Percentiles rank a stretch among this genome's conserved stretches.
phyloP scores from a whole-genome alignment of 2,797 vertebrate species.

The Peromyscus aztecus region DNA sequence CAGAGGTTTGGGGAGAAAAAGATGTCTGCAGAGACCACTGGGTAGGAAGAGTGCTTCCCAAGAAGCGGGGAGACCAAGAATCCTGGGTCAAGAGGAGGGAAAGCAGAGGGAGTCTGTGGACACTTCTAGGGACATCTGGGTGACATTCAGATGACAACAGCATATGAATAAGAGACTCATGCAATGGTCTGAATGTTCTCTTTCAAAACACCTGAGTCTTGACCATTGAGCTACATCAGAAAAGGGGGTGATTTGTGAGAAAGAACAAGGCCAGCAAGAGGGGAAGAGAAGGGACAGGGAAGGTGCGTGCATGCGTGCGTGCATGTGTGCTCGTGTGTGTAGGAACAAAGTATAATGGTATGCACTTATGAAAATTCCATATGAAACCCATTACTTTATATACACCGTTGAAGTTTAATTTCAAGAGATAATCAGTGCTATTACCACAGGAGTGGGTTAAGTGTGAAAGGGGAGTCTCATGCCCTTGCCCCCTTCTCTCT shows the following conservation, averaged over 20 bases:
- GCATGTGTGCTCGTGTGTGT: neutral
- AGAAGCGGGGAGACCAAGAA: neutral
- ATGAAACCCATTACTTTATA: neutral
- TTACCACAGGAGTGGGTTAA: too few relatives aligned
- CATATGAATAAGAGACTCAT: neutral
- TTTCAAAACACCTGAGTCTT: neutral
- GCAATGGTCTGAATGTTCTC: neutral
- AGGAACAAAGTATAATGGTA: neutral
- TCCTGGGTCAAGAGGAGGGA: rapidly evolving
- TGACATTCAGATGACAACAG: neutral
- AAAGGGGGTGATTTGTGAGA: neutral
- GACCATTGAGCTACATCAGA: neutral
- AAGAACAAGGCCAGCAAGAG: neutral
- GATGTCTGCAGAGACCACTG: rapidly evolving
- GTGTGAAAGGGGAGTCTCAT: neutral
- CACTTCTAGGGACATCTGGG: too few relatives aligned
- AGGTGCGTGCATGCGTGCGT: neutral
- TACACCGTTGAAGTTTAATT: neutral
- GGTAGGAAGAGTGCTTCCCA: neutral
- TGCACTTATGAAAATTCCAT: neutral
- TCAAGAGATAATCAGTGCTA: neutral
- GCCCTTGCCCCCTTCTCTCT: neutral
- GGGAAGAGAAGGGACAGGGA: too few relatives aligned
- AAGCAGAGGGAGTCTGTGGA: neutral
- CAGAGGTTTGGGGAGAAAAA: neutral